Evolutionary conservation across 2,797 vertebrate genomes (phyloP), one percentile per base, ranked within the genome.

Genomic region (Arnoldichthys spilopterus): DNA sequence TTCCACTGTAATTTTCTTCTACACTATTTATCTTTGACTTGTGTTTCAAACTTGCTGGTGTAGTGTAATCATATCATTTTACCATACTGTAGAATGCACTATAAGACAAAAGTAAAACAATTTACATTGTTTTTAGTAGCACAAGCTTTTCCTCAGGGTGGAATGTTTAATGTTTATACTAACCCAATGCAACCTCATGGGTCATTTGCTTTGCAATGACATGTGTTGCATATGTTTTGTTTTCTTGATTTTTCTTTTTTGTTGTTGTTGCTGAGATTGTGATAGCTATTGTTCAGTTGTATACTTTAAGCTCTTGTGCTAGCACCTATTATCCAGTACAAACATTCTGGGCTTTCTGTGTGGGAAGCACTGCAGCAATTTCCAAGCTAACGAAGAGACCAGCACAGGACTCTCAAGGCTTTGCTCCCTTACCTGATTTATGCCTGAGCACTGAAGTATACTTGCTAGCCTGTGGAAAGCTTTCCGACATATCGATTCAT

Each of bases 401-500:
- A 75, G 56, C 58, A 63, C 58, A 70, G 32, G 66, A 20, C 20
- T 53, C 58, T 54, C 54, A 24, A 22, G 53, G 56, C 49, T 43
- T 72, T 76, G 49, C 37, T 72, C 49, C 67, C 59, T 70, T 67
- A 56, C 77, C 70, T 77, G 73, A 85, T 86, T 84, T 84, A 82
- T 84, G 69, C 67, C 72, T 79, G 73, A 81, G 66, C 83, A 81
- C 73, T 87, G 78, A 59, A 79, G 83, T 84, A 73, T 83, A 51
- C 70, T 79, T 86, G 32, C 47, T 85, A 80, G 77, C 66, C 53
- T 43, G 67, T 80, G 85, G 81, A 82, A 85, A 80, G 51, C 83
- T 87, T 89, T 83, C 82, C 85, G 85, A 88, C 74, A 7, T 74
- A 90, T 88, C 90, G 90, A 93, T 90, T 90, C 85, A 76, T 86